Conservation (phyloP, 2,888 invertebrate genomes). For the Drosophila eohydei region DNA sequence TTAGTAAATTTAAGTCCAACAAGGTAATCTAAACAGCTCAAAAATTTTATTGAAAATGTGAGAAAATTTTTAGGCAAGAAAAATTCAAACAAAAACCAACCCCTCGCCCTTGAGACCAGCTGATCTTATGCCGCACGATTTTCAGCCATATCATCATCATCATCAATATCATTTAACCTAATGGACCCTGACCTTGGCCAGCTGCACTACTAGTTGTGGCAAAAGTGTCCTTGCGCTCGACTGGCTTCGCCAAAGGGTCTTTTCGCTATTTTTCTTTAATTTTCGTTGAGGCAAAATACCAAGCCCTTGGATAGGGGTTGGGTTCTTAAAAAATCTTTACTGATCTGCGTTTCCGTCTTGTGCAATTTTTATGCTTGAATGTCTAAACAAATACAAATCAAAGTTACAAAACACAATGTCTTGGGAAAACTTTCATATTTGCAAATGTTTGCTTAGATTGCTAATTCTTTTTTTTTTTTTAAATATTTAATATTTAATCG, state of each 20-base stretch:
- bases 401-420: slow-evolving; percentile 38
- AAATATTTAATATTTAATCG: slow-evolving; percentile 52
- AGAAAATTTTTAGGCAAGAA: slow-evolving; percentile 56
- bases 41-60: slow-evolving; percentile 57
- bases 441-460: slow-evolving; percentile 54
- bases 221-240: slow-evolving; percentile 78
- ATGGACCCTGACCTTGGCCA: slow-evolving; percentile 81
- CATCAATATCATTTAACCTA: slow-evolving; percentile 83
- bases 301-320: slow-evolving; percentile 52
- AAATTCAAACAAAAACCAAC: slow-evolving; percentile 38
- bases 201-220: slow-evolving; percentile 76
- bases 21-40: slow-evolving; percentile 65
- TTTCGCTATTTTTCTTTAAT: slow-evolving; percentile 60
- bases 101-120: slow-evolving; percentile 51
- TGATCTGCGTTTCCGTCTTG: slow-evolving; percentile 7
- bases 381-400: slow-evolving; percentile 79
- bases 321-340: slow-evolving; percentile 22
- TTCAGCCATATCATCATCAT: slow-evolving; percentile 67
- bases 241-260: slow-evolving; percentile 35
- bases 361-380: slow-evolving; percentile 59
- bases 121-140: slow-evolving; percentile 54
- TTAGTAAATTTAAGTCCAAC: slow-evolving; percentile 60
- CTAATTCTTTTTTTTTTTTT: slow-evolving; percentile 26
- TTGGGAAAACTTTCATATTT: slow-evolving; percentile 6
- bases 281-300: slow-evolving; percentile 54